Base-by-base conservation (phyloP, 2,888 invertebrate species). In the Furcula furcula region DNA sequence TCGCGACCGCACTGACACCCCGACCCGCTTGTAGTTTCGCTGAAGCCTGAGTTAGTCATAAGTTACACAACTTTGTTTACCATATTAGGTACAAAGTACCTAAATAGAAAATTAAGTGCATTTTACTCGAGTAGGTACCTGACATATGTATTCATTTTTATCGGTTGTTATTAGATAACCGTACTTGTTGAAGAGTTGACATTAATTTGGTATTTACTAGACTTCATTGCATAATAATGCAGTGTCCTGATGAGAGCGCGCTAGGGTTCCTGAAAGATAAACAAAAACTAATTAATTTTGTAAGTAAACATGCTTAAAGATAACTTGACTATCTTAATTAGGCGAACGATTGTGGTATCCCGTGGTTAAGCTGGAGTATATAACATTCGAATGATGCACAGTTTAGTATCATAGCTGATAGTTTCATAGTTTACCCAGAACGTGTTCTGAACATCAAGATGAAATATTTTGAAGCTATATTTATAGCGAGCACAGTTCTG, bases 251-350 rank as follows among this genome's bases (percentile, higher is more conserved):
- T 26, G 61, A 58, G 63, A 59, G 48, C 69, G 38, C 73, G 55
- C 65, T 64, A 47, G 67, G 69, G 65, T 57, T 48, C 71, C 62
- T 56, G 49, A 61, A 13, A 63, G 72, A 73, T 77, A 77, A 58
- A 71, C 43, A 55, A 50, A 56, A 54, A 52, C 54, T 65, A 70
- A 70, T 77, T 60, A 47, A 56, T 65, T 66, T 70, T 55, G 61
- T 69, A 73, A 76, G 60, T 58, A 60, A 44, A 49, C 38, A 47
- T 36, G 38, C 55, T 55, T 49, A 47, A 54, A 65, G 70, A 69
- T 71, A 69, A 65, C 56, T 54, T 57, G 65, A 68, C 68, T 77
- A 74, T 76, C 71, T 81, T n/a, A 82, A 82, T 78, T 77, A 74
- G 75, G 75, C 62, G 73, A 78, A 73, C 57, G 68, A 69, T 70